Conservation (phyloP, 2,888 invertebrate genomes). For the Himalopsyche japonica region DNA sequence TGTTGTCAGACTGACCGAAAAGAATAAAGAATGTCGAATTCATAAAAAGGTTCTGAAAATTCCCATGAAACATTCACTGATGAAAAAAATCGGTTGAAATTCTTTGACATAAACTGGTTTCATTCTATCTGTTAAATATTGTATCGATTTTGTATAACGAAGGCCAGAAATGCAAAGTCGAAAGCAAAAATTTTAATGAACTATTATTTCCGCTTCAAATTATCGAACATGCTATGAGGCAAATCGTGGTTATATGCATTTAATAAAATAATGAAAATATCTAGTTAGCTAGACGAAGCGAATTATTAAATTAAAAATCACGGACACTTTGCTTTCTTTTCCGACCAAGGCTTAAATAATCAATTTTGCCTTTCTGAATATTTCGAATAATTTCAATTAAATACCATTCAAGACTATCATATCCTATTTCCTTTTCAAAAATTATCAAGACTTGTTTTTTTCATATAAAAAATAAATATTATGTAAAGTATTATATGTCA, state of each 20-base stretch:
- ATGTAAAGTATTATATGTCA: too few relatives aligned
- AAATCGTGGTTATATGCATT: not conserved
- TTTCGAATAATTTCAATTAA: not conserved
- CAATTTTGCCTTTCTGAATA: not conserved
- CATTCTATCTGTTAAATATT: not conserved
- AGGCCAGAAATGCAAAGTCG: not conserved
- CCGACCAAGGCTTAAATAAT: not conserved
- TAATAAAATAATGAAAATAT: not conserved
- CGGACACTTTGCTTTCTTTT: not conserved
- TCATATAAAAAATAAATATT: too few relatives aligned
- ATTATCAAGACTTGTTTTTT: too few relatives aligned
- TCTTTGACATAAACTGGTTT: slow-evolving; percentile 10
- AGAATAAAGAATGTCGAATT: not conserved
- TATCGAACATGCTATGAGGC: not conserved
- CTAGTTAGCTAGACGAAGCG: not conserved
- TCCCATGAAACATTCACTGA: not conserved
- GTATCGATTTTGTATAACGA: not conserved
- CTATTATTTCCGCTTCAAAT: not conserved
- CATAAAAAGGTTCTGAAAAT: not conserved
- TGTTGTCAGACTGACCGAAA: not conserved
- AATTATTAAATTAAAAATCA: not conserved
- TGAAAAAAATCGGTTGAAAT: not conserved
- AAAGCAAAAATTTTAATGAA: not conserved
- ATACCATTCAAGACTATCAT: not conserved
- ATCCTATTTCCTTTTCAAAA: too few relatives aligned